Percentiles rank a stretch among this genome's conserved stretches.
phyloP scores from a whole-genome alignment of 23 tunicate species.

The Phallusia fumigata region DNA sequence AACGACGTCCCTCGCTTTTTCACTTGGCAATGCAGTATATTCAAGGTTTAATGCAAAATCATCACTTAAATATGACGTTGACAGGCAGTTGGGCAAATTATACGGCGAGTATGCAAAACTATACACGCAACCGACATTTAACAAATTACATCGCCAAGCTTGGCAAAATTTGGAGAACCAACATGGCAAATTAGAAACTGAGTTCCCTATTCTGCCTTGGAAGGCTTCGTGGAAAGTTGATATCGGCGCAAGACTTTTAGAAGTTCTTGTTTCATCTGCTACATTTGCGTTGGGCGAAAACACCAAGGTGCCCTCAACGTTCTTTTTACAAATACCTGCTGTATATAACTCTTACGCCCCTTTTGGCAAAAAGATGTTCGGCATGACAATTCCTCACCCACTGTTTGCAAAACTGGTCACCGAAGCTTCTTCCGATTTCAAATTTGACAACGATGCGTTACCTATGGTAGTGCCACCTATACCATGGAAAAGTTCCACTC shows the following conservation, averaged over 20 bases:
- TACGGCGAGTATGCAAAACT: conserved; percentile 38
- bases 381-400: conserved; percentile 93
- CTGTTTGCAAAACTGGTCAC: conserved; percentile 29
- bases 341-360: conserved; percentile 67
- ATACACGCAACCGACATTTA: neutral
- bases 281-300: conserved; percentile 29
- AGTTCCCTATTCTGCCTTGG: conserved; percentile 33
- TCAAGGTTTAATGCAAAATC: conserved; percentile 33
- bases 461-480: conserved; percentile 83
- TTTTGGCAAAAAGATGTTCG: conserved; percentile 45
- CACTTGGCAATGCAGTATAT: conserved; percentile 56
- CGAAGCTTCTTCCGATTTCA: conserved; percentile 19
- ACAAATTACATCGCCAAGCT: conserved; percentile 32
- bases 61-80: neutral
- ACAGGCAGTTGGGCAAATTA: conserved; percentile 15
- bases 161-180: conserved; percentile 49
- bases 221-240: conserved; percentile 40
- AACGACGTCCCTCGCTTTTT: conserved; percentile 15
- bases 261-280: conserved; percentile 59
- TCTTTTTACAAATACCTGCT: conserved; percentile 55
- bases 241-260: conserved; percentile 60
- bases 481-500: conserved; percentile 60
- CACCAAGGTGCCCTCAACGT: conserved; percentile 25
- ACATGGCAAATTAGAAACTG: conserved; percentile 19
- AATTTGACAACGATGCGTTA: conserved; percentile 39